A percentile compares a stretch with the other conserved stretches of the same genome.
Evolutionary conservation across 2,888 invertebrate genomes (phyloP).

Genomic region (Perdita meconis): DNA sequence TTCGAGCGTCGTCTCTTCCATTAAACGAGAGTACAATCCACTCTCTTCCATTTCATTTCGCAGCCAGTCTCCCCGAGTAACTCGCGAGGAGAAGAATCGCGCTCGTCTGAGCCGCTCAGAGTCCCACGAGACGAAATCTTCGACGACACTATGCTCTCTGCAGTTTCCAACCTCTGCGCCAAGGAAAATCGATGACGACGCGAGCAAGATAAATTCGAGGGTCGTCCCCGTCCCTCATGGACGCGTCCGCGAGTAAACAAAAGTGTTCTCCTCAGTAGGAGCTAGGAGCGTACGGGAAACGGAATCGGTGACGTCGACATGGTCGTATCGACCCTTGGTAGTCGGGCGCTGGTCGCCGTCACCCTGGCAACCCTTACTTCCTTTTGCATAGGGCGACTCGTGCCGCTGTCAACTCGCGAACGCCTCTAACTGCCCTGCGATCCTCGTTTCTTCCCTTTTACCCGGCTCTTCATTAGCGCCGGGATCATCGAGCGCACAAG

Average conservation of each 20-base stretch:
- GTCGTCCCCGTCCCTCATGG: not conserved
- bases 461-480: conserved; percentile 55
- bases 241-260: conserved; percentile 29
- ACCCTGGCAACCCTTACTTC: conserved; percentile 79
- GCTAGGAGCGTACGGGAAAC: conserved; percentile 43
- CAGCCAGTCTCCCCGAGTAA: not conserved
- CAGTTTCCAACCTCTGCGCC: not conserved
- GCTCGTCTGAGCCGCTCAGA: not conserved
- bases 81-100: not conserved
- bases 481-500: conserved; percentile 49
- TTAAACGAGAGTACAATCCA: no score
- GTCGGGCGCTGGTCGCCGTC: conserved; percentile 72
- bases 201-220: conserved; percentile 17
- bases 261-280: conserved; percentile 13
- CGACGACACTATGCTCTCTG: not conserved
- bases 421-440: conserved; percentile 15
- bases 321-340: conserved; percentile 79
- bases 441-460: not conserved
- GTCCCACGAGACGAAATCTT: not conserved
- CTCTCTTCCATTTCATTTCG: no score
- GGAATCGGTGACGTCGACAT: conserved; percentile 68
- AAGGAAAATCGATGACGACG: not conserved
- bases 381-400: conserved; percentile 66
- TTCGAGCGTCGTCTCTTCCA: no score
- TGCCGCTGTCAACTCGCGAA: conserved; percentile 18